phyloP scores from a whole-genome alignment of 2,888 invertebrate genomes.

The Craniophora ligustri region DNA sequence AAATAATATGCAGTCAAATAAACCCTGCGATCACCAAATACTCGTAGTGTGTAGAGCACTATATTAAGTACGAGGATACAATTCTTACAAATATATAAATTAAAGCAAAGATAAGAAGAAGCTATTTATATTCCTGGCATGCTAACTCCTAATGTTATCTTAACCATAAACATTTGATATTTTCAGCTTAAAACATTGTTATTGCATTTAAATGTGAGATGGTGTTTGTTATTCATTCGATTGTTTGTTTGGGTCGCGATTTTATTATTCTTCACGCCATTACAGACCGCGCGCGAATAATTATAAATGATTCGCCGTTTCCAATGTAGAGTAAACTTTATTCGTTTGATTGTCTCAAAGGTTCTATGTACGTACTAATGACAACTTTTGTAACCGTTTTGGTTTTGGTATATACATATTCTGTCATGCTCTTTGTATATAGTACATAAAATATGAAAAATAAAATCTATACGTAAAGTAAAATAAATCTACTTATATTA shows the following conservation, averaged over 20 bases:
- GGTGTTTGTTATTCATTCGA: conserved; percentile 52
- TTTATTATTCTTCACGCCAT: conserved; percentile 48
- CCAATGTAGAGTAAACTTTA: conserved; percentile 62
- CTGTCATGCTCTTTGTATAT: too few species aligned
- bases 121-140: conserved; percentile 27
- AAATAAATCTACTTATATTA: too few species aligned
- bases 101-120: background rate
- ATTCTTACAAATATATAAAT: too few species aligned
- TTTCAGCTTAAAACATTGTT: conserved; percentile 34
- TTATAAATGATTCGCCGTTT: conserved; percentile 63
- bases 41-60: too few species aligned
- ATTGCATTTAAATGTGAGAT: conserved; percentile 46
- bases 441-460: too few species aligned
- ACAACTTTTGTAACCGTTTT: background rate
- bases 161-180: conserved; percentile 43
- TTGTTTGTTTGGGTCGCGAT: conserved; percentile 52
- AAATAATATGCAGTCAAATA: conserved; percentile 29
- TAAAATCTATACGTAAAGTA: too few species aligned
- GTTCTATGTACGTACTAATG: too few species aligned
- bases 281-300: conserved; percentile 72
- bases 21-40: too few species aligned
- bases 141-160: conserved; percentile 32
- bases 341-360: conserved; percentile 28
- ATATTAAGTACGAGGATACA: too few species aligned
- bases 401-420: too few species aligned